Evolutionary conservation across 2,888 invertebrate genomes (phyloP).

Genomic region (Agrochola lota): DNA sequence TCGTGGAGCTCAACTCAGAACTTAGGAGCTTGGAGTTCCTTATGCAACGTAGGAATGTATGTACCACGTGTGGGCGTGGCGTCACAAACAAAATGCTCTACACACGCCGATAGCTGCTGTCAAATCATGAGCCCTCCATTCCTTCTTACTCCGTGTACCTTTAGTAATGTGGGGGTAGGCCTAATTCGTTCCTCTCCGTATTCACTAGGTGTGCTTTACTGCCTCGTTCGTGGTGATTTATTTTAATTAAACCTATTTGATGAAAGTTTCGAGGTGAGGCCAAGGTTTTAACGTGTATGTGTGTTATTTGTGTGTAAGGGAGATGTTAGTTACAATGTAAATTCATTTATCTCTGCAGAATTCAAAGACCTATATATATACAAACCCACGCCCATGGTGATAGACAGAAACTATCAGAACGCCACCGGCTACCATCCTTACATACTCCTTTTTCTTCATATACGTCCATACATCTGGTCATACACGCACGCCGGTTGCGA

Average conservation of each 20-base stretch:
- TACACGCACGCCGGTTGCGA: neutral
- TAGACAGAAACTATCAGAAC: neutral
- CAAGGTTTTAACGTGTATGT: neutral
- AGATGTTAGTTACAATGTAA: neutral
- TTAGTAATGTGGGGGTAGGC: constrained; percentile 18
- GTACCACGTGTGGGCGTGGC: neutral
- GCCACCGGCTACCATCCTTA: neutral
- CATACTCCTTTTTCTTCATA: neutral
- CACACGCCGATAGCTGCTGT: too few relatives aligned
- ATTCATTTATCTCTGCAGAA: neutral
- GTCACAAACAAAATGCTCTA: neutral
- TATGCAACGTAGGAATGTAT: neutral
- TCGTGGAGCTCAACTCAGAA: too few relatives aligned
- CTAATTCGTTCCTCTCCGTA: constrained; percentile 20
- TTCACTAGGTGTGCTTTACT: constrained; percentile 16
- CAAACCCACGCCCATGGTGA: too few relatives aligned
- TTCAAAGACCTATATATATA: neutral
- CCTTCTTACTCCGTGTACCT: constrained; percentile 15
- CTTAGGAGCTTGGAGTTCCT: too few relatives aligned
- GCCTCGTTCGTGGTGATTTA: constrained; percentile 8
- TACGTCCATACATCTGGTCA: neutral
- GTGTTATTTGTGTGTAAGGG: neutral
- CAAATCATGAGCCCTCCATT: neutral
- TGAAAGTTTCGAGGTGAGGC: neutral
- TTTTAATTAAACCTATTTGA: constrained; percentile 33